Evolutionary conservation across 2,888 invertebrate genomes (phyloP).

Genomic region (Stictocephala bisonia): DNA sequence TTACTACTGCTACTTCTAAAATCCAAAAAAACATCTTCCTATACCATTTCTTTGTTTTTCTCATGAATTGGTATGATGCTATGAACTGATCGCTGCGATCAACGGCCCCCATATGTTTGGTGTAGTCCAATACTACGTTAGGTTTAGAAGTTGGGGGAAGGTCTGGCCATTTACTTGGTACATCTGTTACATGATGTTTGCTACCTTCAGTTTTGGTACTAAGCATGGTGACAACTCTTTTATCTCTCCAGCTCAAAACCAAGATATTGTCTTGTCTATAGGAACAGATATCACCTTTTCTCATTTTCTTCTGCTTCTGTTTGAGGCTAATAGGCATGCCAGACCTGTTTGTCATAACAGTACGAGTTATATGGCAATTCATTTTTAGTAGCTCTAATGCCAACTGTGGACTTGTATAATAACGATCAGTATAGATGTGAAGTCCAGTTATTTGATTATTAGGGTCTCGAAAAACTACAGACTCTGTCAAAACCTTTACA

Average conservation of each 20-base stretch:
- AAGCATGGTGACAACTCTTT: constrained; percentile 24
- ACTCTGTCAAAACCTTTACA: neutral
- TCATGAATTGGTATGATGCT: constrained; percentile 26
- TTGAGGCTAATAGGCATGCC: neutral
- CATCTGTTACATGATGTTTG: constrained; percentile 9
- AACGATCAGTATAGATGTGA: constrained; percentile 9
- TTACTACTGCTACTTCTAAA: constrained; percentile 8
- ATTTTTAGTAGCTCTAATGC: constrained; percentile 10
- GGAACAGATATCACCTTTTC: neutral
- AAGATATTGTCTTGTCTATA: neutral
- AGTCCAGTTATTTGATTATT: neutral
- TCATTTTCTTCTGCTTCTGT: neutral
- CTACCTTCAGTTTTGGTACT: constrained; percentile 21
- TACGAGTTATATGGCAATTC: neutral
- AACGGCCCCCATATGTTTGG: constrained; percentile 30
- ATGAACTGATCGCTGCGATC: constrained; percentile 31
- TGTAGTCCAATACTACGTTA: constrained; percentile 15
- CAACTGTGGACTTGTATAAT: constrained; percentile 30
- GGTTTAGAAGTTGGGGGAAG: constrained; percentile 15
- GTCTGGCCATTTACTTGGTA: constrained; percentile 21
- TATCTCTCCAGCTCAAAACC: constrained; percentile 1
- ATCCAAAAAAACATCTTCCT: constrained; percentile 32
- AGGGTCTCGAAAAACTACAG: constrained; percentile 4
- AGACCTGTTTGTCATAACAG: constrained; percentile 15
- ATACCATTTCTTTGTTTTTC: constrained; percentile 20